Evolutionary conservation across 2,888 invertebrate species (phyloP), one percentile per base, ranked within the genome.

Genomic region (Idaea straminata): DNA sequence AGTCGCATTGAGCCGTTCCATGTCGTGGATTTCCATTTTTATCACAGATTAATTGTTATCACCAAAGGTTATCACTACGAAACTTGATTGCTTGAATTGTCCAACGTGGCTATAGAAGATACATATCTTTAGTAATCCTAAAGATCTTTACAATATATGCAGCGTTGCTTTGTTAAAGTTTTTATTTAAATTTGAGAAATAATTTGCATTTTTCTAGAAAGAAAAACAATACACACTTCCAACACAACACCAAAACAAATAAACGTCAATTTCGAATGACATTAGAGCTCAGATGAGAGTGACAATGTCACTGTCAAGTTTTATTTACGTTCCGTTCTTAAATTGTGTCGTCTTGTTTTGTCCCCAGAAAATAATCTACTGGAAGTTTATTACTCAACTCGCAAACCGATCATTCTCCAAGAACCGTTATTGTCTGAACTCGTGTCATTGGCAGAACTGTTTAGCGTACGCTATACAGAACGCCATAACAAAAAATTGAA

Each of bases 1-100:
- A 7, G 77, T 74, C 10, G 75, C 68, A 66, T 87, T 86, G 89
- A 92, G 87, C 61, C 35, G 60, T 57, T 57, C 59, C 15, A 71
- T 62, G 35, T 66, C 62, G 67, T 61, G 36, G 38, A 61, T 63
- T 13, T 67, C 62, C 73, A 71, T 73, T 13, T n/a, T 67, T 58
- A 61, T 69, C 61, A n/a, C 5, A 1, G 58, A 59, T 47, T 47
- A 47, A 47, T 47, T 47, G 47, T 47, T 47, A 47, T 47, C 47
- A 47, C 47, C 47, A 7, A 10, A 47, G 47, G 59, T 61, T 38
- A 57, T 35, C 15, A 25, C n/a, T 58, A 58, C n/a, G 38, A 13
- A 35, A 15, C 47, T 47, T 47, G 47, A 47, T 47, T 47, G 47
- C 47, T 47, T 47, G 47, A 47, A 47, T 47, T 47, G 7, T 47